Evolutionary conservation across 2,113 vertebrate genomes (phyloP).

Genomic region (Trematomus loennbergii): DNA sequence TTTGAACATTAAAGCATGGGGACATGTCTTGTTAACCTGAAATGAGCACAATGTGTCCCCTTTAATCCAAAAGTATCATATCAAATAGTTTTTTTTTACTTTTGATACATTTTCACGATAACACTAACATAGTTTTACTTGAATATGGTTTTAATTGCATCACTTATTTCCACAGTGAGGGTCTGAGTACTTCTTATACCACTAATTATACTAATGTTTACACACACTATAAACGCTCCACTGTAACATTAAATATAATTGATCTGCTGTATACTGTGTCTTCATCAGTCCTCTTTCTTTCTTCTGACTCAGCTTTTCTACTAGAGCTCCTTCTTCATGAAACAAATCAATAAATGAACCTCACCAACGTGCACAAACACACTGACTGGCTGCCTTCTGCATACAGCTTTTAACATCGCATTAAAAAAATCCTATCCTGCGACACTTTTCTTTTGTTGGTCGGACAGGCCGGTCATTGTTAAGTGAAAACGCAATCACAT

Average conservation of each 20-base stretch:
- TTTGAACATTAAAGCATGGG: too few species aligned
- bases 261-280: neutral
- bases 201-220: neutral
- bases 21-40: too few species aligned
- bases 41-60: too few species aligned
- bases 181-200: neutral
- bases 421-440: neutral
- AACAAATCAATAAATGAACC: conserved; percentile 16
- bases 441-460: conserved; percentile 24
- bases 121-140: neutral
- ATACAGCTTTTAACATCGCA: neutral
- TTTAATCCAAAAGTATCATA: too few species aligned
- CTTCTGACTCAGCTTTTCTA: conserved; percentile 18
- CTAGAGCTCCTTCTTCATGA: neutral
- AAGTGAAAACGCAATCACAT: conserved; percentile 3
- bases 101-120: neutral
- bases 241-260: neutral
- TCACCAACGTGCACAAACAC: neutral
- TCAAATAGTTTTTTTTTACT: too few species aligned
- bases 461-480: conserved; percentile 29
- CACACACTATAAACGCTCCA: neutral
- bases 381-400: neutral
- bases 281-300: neutral
- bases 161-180: neutral
- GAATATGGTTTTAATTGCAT: neutral